Evolutionary conservation across 2,888 invertebrate species (phyloP), one percentile per base, ranked within the genome.

Genomic region (Acanthosoma haemorrhoidale): DNA sequence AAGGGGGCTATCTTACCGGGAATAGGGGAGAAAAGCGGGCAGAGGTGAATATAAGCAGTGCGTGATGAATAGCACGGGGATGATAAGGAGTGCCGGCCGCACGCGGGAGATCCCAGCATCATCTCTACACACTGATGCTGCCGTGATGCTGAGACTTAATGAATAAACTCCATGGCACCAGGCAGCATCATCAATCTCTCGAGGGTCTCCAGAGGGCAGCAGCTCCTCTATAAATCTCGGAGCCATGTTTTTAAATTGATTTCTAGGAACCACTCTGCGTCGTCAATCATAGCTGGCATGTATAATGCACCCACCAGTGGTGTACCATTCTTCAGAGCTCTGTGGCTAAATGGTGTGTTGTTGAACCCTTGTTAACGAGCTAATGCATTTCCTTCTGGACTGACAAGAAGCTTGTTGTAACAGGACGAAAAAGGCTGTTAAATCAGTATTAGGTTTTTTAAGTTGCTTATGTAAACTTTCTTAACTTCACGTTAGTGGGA

Each of bases 121-220:
- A 51, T 25, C 51, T 25, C 51, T 25, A 25, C 51, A 51, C 25
- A 51, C 21, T 25, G 21, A 21, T 51, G n/a, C 29, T 25, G 51
- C 51, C 25, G 51, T n/a, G n/a, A n/a, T n/a, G n/a, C n/a, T n/a
- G n/a, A n/a, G n/a, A 51, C 51, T 51, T 51, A 51, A 51, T 51
- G 51, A 51, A 51, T 51, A 51, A 25, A 21, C 51, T 25, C 51
- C 29, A 21, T 5, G n/a, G 5, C 25, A 51, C n/a, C n/a, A n/a
- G n/a, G n/a, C n/a, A n/a, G n/a, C n/a, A n/a, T 25, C 51, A 51
- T 51, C 51, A 51, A 51, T 51, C 51, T 25, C 29, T 51, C 51
- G 25, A 25, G 5, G 6, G 18, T 25, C 51, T 25, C 51, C n/a
- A n/a, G n/a, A n/a, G n/a, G n/a, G n/a, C n/a, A n/a, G n/a, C n/a